A percentile compares a stretch with the other conserved stretches of the same genome.
These are phyloP conservation scores for Eutrigla gurnardus DNA, from an alignment of 2,797 vertebrate species.

Conservation along the genomic window DNA sequence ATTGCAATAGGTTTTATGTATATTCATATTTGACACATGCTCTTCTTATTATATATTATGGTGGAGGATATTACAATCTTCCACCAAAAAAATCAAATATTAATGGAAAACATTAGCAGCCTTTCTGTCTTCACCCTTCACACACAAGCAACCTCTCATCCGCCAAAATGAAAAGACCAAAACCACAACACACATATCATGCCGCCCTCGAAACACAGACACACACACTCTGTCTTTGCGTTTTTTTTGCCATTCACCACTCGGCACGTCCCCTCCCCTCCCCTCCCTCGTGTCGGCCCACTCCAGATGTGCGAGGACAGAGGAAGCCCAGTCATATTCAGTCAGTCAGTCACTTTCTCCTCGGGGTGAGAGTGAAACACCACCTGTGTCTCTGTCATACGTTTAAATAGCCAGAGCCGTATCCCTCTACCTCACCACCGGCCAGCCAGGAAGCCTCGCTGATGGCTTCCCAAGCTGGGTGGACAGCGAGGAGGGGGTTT, in stretches of 20 bases:
- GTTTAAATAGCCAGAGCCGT: slow-evolving; percentile 49
- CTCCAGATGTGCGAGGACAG: slow-evolving; percentile 73
- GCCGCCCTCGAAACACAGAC: slow-evolving; percentile 38
- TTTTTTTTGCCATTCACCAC: slow-evolving; percentile 38
- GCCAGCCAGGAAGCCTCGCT: slow-evolving; percentile 44
- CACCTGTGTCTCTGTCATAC: slow-evolving; percentile 72
- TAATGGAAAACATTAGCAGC: slow-evolving; percentile 17
- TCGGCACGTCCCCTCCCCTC: slow-evolving; percentile 1
- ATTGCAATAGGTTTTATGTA: background rate
- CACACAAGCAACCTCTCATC: slow-evolving; percentile 39
- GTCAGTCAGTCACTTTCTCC: slow-evolving; percentile 64
- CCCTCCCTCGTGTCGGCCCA: slow-evolving; percentile 29
- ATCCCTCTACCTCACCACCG: slow-evolving; percentile 34
- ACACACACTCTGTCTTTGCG: slow-evolving; percentile 41
- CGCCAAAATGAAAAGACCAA: slow-evolving; percentile 52
- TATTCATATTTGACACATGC: too few relatives aligned
- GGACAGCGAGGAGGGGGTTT: slow-evolving; percentile 19
- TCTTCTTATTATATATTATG: background rate
- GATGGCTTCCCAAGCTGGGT: slow-evolving; percentile 72
- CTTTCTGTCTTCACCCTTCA: slow-evolving; percentile 34
- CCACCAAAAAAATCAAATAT: slow-evolving; percentile 1
- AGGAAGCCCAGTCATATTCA: slow-evolving; percentile 63
- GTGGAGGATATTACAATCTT: background rate
- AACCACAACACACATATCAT: slow-evolving; percentile 46
- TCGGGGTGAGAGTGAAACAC: slow-evolving; percentile 72